Evolutionary conservation across 2,888 invertebrate species (phyloP), one percentile per base, ranked within the genome.

Genomic region (Nasonovia ribisnigri): DNA sequence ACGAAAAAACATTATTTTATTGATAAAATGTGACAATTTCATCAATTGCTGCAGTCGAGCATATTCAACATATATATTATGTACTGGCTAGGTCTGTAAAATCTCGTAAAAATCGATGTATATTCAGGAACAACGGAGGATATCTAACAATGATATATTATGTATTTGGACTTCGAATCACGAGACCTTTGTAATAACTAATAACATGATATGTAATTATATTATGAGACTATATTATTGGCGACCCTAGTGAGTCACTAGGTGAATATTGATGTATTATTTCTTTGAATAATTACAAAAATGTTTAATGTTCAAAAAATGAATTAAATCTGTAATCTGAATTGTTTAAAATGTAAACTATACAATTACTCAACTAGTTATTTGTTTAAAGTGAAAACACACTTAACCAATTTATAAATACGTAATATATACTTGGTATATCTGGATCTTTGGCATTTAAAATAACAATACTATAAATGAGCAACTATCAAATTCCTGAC

Each of bases 161-260:
- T 77, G 0, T 60, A 89, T 60, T 60, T 46, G 86, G 46, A 86
- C 86, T 86, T 86, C 13, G 86, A 86, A 57, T 46, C 60, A 26
- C 20, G 3, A 10, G n/a, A 46, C 46, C 11, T 36, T 43, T 42
- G 88, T 67, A 67, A 90, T 43, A n/a, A 46, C 29, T 86, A 43
- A 43, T 86, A 57, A 46, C 46, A 29, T 43, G n/a, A 6, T 26
- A 46, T 84, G 26, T 84, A 43, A 84, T 43, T 24, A 43, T 84
- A 26, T 43, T 84, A 43, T 84, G 43, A 84, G 84, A 42, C 84
- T 43, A 84, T 84, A 84, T 84, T 77, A 84, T 77, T 77, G 36
- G 36, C 77, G 77, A 77, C 77, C 8, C 77, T 77, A 29, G 43
- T 84, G 86, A 43, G 16, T 43, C 43, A 86, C 29, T 77, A 36